phyloP scores from a whole-genome alignment of 2,113 vertebrate genomes.

The Drymodes brunneopygia region DNA sequence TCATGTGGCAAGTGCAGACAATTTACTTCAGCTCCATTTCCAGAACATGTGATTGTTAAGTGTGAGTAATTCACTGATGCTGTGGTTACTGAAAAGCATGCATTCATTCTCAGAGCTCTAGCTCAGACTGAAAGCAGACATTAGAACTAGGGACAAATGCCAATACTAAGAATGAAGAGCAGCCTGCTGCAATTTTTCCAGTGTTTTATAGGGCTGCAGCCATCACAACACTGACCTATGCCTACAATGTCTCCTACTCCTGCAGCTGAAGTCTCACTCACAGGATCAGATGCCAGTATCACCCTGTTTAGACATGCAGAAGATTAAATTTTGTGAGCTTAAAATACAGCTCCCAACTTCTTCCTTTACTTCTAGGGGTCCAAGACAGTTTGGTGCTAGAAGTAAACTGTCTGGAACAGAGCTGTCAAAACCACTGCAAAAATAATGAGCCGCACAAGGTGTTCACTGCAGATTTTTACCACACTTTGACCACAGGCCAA shows the following conservation, averaged over 20 bases:
- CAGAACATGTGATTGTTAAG: background rate
- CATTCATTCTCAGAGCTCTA: background rate
- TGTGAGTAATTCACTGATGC: background rate
- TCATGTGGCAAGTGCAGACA: background rate
- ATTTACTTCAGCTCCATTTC: background rate
- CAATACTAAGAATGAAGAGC: background rate
- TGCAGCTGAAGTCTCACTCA: background rate
- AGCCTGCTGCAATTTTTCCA: background rate
- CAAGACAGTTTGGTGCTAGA: background rate
- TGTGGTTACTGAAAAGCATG: slow-evolving; percentile 28
- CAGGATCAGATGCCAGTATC: background rate
- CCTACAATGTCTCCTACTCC: background rate
- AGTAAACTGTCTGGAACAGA: background rate
- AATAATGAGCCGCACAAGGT: background rate
- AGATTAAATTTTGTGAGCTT: background rate
- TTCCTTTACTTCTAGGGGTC: background rate
- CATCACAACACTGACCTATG: background rate
- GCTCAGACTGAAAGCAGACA: background rate
- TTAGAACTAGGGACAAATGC: background rate
- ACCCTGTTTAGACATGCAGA: background rate
- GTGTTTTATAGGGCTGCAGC: background rate
- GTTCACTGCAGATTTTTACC: background rate
- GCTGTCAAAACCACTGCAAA: background rate
- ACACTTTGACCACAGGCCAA: background rate
- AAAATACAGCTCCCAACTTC: background rate